Conservation (phyloP, 1,140 invertebrate species). For the Drosophila melanica region DNA sequence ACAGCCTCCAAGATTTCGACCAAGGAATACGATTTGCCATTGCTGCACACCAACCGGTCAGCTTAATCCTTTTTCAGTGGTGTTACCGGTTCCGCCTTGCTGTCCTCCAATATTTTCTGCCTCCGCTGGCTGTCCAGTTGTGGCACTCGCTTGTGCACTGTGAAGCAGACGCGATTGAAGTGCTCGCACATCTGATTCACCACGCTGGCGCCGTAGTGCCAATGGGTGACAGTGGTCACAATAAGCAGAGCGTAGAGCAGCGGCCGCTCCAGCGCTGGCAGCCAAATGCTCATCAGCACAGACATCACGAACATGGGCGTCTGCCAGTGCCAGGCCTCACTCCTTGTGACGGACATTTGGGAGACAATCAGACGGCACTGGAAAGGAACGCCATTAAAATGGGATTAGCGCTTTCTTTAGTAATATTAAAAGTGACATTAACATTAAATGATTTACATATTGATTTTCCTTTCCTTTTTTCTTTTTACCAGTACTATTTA, state of each 20-base stretch:
- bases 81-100: slow-evolving; percentile 11
- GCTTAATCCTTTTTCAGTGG: slow-evolving; percentile 31
- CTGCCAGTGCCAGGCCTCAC: slow-evolving; percentile 93
- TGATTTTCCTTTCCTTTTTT: too few relatives aligned
- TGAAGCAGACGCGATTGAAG: slow-evolving; percentile 83
- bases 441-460: too few relatives aligned
- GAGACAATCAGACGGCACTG: slow-evolving; percentile 97
- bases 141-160: slow-evolving; percentile 62
- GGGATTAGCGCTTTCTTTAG: background rate
- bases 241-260: slow-evolving; percentile 90
- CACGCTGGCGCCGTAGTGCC: slow-evolving; percentile 96
- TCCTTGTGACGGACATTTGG: slow-evolving; percentile 97
- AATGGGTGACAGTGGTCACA: slow-evolving; percentile 90
- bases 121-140: slow-evolving; percentile 4
- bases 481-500: too few relatives aligned
- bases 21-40: slow-evolving; percentile 1
- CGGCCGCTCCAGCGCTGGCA: slow-evolving; percentile 88
- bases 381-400: slow-evolving; percentile 43
- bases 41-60: background rate
- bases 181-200: slow-evolving; percentile 85
- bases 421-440: background rate
- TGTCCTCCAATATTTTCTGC: background rate
- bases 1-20: slow-evolving; percentile 8
- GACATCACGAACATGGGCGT: slow-evolving; percentile 88
- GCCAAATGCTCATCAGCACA: slow-evolving; percentile 85